Percentiles rank a stretch among this genome's conserved stretches.
Evolutionary conservation across 2,113 vertebrate genomes (phyloP).

Genomic region (Pluvialis apricaria): DNA sequence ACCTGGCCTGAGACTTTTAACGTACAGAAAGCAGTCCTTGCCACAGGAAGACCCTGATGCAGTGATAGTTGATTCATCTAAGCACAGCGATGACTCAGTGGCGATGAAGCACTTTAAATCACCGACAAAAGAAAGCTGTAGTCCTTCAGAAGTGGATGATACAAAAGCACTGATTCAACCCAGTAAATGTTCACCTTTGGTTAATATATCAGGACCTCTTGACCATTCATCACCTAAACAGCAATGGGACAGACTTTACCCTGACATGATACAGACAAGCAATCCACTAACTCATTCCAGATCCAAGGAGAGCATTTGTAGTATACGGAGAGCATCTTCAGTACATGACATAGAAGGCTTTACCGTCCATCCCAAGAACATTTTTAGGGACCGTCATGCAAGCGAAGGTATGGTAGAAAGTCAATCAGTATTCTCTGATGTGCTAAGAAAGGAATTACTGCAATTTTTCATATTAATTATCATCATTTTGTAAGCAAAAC

Average conservation of each 20-base stretch:
- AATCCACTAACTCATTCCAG: constrained; percentile 86
- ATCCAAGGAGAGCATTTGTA: constrained; percentile 90
- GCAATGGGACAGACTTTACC: constrained; percentile 86
- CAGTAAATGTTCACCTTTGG: constrained; percentile 85
- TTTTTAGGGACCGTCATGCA: constrained; percentile 88
- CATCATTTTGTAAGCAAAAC: neutral
- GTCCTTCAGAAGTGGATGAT: constrained; percentile 91
- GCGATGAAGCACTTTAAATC: constrained; percentile 92
- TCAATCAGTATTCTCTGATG: neutral
- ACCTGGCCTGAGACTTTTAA: constrained; percentile 87
- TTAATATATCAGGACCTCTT: constrained; percentile 86
- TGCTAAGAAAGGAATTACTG: neutral
- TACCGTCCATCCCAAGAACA: constrained; percentile 82
- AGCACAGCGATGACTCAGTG: constrained; percentile 86
- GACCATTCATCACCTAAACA: constrained; percentile 93
- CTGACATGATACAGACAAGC: constrained; percentile 84
- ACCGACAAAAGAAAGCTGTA: constrained; percentile 89
- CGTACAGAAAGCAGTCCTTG: constrained; percentile 91
- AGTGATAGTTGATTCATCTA: constrained; percentile 91
- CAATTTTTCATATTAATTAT: neutral
- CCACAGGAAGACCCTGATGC: constrained; percentile 96
- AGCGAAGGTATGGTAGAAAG: constrained; percentile 85
- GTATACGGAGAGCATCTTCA: constrained; percentile 93
- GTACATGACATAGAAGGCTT: constrained; percentile 96
- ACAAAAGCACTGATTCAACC: constrained; percentile 91